These are phyloP conservation scores for Macrochelys suwanniensis DNA, from an alignment of 2,797 vertebrate genomes.

Conservation along the genomic window DNA sequence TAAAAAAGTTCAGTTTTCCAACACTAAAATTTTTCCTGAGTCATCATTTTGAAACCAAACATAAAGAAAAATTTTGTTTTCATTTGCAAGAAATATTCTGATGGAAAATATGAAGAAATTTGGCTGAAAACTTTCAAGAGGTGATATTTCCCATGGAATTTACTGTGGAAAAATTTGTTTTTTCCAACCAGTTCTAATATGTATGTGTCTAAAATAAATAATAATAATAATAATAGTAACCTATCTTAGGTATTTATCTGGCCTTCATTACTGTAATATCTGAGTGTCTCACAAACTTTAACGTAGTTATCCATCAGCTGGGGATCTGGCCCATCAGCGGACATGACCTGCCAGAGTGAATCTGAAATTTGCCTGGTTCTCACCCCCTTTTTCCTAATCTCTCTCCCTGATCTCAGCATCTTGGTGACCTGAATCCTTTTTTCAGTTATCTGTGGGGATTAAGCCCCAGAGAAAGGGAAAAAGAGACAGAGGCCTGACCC, in stretches of 20 bases:
- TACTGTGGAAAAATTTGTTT: accelerated
- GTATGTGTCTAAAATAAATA: too few relatives aligned
- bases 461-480: not conserved
- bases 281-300: too few relatives aligned
- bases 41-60: not conserved
- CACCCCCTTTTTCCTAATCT: not conserved
- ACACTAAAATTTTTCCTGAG: not conserved
- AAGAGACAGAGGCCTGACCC: not conserved
- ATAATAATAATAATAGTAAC: too few relatives aligned
- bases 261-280: too few relatives aligned
- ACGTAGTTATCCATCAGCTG: not conserved
- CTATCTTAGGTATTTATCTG: too few relatives aligned
- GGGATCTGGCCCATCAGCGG: not conserved
- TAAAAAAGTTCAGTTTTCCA: not conserved
- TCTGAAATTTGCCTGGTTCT: accelerated
- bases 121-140: not conserved
- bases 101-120: not conserved
- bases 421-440: not conserved
- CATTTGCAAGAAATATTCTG: not conserved
- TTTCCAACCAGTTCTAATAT: not conserved
- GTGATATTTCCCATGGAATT: not conserved
- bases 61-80: not conserved
- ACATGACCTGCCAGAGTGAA: not conserved
- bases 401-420: not conserved
- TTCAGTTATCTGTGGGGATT: accelerated